A percentile compares a stretch with the other conserved stretches of the same genome.
phyloP scores from a whole-genome alignment of 2,888 invertebrate genomes.

The Xestia rhomboidea region DNA sequence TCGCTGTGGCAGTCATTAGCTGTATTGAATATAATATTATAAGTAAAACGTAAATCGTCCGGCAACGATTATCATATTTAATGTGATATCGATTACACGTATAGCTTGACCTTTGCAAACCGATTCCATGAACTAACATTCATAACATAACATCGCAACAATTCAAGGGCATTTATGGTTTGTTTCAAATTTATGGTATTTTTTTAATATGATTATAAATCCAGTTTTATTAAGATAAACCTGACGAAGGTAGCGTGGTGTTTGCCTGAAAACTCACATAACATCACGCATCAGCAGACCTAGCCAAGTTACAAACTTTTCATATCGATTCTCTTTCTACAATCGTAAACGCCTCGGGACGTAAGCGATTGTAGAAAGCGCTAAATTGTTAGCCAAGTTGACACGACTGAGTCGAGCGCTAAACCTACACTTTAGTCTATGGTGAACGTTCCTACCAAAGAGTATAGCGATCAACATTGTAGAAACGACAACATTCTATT shows the following conservation, averaged over 20 bases:
- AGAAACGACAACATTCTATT: no score
- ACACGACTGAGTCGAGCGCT: no score
- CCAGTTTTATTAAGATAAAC: not conserved
- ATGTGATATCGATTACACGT: constrained; percentile 40
- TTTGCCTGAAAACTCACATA: constrained; percentile 9
- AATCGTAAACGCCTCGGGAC: no score
- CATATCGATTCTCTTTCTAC: no score
- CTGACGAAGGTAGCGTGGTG: not conserved
- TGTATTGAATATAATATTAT: not conserved
- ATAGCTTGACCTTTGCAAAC: constrained; percentile 38
- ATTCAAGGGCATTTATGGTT: not conserved
- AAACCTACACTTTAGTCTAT: no score
- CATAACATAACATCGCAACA: not conserved
- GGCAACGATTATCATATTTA: constrained; percentile 19
- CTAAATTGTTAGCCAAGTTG: no score
- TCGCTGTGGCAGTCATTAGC: not conserved
- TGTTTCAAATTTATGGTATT: constrained; percentile 1
- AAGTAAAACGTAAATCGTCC: constrained; percentile 5
- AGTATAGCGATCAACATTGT: no score
- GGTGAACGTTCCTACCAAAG: no score
- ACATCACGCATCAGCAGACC: no score
- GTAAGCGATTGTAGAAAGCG: no score
- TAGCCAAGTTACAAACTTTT: no score
- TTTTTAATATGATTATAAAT: not conserved
- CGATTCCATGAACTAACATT: constrained; percentile 26